A percentile compares a stretch with the other conserved stretches of the same genome.
Conservation (phyloP, 2,113 vertebrate genomes). For the Microcebus griseorufus region DNA sequence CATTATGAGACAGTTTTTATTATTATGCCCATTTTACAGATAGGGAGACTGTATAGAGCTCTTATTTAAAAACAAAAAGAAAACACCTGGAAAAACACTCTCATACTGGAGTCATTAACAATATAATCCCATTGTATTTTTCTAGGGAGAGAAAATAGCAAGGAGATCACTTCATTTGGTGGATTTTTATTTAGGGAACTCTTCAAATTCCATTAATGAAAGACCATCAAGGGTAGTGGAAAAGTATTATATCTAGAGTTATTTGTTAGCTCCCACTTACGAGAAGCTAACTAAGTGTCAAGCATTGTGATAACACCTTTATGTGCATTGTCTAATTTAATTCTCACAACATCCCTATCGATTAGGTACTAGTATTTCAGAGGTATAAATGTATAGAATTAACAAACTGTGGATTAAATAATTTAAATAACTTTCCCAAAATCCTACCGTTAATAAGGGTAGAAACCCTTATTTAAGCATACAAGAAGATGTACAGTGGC, state of each 20-base stretch:
- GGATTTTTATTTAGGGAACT: slow-evolving; percentile 1
- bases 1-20: not conserved
- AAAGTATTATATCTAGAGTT: not conserved
- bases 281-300: not conserved
- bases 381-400: not conserved
- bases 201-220: not conserved
- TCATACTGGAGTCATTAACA: not conserved
- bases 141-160: not conserved
- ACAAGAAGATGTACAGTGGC: not conserved
- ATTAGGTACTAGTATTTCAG: not conserved
- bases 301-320: not conserved
- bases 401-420: not conserved
- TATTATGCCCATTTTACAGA: not conserved
- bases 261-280: not conserved
- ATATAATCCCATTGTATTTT: not conserved
- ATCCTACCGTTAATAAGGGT: not conserved
- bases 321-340: not conserved
- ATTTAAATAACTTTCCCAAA: not conserved
- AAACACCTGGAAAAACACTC: not conserved
- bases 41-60: not conserved
- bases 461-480: not conserved
- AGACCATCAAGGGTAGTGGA: not conserved
- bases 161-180: not conserved
- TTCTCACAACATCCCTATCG: not conserved
- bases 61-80: not conserved